phyloP scores from a whole-genome alignment of 2,113 vertebrate species.

The Hemiscyllium ocellatum region DNA sequence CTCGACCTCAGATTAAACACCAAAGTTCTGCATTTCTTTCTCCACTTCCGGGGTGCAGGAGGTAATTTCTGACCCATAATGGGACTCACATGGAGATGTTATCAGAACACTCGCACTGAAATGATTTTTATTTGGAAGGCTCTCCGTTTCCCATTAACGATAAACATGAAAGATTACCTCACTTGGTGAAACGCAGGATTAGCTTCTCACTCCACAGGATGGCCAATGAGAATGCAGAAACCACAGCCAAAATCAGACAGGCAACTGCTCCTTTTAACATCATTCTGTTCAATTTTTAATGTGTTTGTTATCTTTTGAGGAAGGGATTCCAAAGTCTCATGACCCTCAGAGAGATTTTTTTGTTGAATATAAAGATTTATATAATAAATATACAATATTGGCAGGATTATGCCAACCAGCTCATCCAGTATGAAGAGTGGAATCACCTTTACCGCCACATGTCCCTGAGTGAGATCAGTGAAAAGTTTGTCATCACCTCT shows the following conservation, averaged over 20 bases:
- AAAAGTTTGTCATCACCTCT: no score
- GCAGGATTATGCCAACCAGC: no score
- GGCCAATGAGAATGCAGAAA: not conserved
- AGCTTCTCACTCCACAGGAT: not conserved
- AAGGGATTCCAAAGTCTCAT: no score
- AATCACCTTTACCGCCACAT: no score
- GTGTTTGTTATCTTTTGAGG: no score
- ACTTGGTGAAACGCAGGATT: not conserved
- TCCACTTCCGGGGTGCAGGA: not conserved
- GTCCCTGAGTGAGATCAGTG: no score
- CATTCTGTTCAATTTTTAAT: not conserved
- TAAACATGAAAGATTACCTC: not conserved
- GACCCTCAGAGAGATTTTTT: no score
- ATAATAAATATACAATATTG: no score
- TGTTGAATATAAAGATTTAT: no score
- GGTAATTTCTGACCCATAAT: not conserved
- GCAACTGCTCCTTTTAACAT: not conserved
- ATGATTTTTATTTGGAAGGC: not conserved
- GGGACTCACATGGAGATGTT: slow-evolving; percentile 19
- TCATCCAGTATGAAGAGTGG: no score
- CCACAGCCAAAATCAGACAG: not conserved
- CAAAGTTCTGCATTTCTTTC: not conserved
- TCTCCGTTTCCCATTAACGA: not conserved
- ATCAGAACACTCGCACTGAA: not conserved
- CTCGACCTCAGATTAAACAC: not conserved